These are phyloP conservation scores for Nesogale talazaci DNA, from an alignment of 2,113 vertebrate species.

Conservation along the genomic window DNA sequence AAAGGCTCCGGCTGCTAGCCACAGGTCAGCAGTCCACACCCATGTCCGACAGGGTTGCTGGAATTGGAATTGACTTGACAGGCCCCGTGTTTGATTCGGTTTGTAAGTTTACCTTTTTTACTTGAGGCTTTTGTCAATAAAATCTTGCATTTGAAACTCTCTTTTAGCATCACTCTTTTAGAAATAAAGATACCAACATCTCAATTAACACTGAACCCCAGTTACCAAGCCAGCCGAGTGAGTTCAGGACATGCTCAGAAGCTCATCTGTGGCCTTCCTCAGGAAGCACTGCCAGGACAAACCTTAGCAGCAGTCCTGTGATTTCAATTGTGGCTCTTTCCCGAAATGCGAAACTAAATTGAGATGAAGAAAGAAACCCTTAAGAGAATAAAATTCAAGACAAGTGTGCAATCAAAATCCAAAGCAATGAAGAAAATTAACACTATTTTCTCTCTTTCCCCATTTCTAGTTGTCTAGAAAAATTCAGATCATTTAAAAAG, in stretches of 20 bases:
- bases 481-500: not conserved
- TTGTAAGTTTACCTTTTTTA: not conserved
- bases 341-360: slow-evolving; percentile 17
- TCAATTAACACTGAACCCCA: not conserved
- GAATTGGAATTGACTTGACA: too few relatives aligned
- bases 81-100: not conserved
- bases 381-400: slow-evolving; percentile 34
- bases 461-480: not conserved
- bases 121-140: not conserved
- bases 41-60: too few relatives aligned
- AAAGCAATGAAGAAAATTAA: slow-evolving; percentile 23
- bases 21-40: too few relatives aligned
- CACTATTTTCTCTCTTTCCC: not conserved
- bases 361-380: slow-evolving; percentile 13
- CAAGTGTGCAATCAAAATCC: slow-evolving; percentile 14
- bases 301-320: not conserved
- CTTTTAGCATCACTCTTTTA: too few relatives aligned
- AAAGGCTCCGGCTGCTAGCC: too few relatives aligned
- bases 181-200: not conserved
- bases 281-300: not conserved
- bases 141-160: not conserved
- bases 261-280: not conserved
- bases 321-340: not conserved
- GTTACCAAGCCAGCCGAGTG: too few relatives aligned
- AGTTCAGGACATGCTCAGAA: not conserved